These are phyloP conservation scores for Ruditapes philippinarum DNA, from an alignment of 1,140 invertebrate genomes.

Conservation along the genomic window DNA sequence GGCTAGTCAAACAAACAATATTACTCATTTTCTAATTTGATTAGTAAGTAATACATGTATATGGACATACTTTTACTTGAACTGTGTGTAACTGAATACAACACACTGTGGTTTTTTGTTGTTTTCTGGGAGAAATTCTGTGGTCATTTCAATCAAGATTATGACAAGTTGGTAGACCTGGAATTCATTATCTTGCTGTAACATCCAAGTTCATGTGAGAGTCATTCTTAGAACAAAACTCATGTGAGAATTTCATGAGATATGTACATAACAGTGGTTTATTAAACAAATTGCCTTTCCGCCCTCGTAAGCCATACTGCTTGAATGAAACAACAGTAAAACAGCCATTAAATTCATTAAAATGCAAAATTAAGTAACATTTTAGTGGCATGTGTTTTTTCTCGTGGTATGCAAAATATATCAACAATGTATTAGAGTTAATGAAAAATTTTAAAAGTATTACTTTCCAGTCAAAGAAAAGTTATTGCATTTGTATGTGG, in stretches of 20 bases:
- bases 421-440: neutral
- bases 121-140: too few relatives aligned
- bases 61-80: too few relatives aligned
- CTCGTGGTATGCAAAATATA: neutral
- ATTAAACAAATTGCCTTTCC: constrained; percentile 14
- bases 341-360: neutral
- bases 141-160: too few relatives aligned
- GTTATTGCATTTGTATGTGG: too few relatives aligned
- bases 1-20: too few relatives aligned
- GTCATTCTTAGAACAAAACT: neutral
- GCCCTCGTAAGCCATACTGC: neutral
- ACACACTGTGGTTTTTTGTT: too few relatives aligned
- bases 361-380: constrained; percentile 25
- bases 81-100: too few relatives aligned
- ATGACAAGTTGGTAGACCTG: too few relatives aligned
- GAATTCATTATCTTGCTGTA: too few relatives aligned
- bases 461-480: too few relatives aligned
- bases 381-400: neutral
- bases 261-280: neutral
- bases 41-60: too few relatives aligned
- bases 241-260: constrained; percentile 5
- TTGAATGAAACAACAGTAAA: neutral
- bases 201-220: neutral
- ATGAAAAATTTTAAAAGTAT: neutral
- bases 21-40: too few relatives aligned